These are phyloP conservation scores for Agriotes lineatus DNA, from an alignment of 2,888 invertebrate genomes.

Conservation along the genomic window DNA sequence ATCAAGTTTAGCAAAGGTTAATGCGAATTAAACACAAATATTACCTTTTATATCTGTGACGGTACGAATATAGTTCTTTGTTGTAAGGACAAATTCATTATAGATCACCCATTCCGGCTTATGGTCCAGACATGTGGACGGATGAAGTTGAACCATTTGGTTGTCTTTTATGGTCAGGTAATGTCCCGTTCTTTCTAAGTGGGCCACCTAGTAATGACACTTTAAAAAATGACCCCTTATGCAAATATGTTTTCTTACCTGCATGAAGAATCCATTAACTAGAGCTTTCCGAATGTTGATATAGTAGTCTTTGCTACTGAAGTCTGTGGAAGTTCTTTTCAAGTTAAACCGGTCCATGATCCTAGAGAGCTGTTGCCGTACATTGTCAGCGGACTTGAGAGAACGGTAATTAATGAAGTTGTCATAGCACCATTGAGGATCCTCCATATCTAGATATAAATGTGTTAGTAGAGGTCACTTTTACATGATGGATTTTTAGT, in stretches of 20 bases:
- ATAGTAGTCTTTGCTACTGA: conserved; percentile 98
- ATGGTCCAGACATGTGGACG: conserved; percentile 98
- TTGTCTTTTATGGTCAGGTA: conserved; percentile 99
- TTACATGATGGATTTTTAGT: too few species aligned
- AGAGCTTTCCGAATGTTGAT: conserved; percentile 98
- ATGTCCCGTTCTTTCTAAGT: conserved; percentile 97
- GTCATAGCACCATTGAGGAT: conserved; percentile 99
- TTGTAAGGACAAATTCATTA: conserved; percentile 99
- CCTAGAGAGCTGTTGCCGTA: conserved; percentile 94
- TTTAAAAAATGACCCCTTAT: background rate
- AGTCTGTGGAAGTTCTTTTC: conserved; percentile 96
- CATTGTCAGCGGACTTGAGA: conserved; percentile 98
- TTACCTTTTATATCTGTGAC: conserved; percentile 99
- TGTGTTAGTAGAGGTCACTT: background rate
- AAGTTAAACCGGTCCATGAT: conserved; percentile 98
- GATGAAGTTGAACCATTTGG: conserved; percentile 98
- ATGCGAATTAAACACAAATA: conserved; percentile 58
- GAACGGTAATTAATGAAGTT: conserved; percentile 99
- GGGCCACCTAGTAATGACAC: conserved; percentile 81
- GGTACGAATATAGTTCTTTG: conserved; percentile 99
- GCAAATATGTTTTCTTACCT: conserved; percentile 71
- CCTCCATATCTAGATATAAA: conserved; percentile 85
- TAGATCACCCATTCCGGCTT: conserved; percentile 99
- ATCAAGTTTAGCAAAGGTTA: background rate
- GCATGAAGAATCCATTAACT: conserved; percentile 99